Evolutionary conservation across 2,113 vertebrate species (phyloP).

Genomic region (Strix uralensis): DNA sequence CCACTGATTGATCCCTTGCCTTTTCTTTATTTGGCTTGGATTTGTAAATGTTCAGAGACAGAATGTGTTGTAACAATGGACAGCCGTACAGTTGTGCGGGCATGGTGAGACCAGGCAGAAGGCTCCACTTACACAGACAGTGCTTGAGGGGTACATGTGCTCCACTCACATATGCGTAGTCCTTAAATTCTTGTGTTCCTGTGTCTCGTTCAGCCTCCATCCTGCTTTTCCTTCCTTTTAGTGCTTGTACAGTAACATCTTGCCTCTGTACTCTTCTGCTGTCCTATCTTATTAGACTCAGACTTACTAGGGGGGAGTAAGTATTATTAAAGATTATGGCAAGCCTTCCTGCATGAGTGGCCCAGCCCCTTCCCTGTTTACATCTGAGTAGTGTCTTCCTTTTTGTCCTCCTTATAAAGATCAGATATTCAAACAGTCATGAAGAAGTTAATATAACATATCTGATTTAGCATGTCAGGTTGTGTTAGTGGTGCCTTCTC

Average conservation of each 20-base stretch:
- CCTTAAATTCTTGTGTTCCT: background rate
- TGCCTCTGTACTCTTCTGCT: background rate
- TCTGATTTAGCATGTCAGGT: background rate
- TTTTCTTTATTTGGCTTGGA: background rate
- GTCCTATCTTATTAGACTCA: background rate
- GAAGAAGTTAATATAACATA: background rate
- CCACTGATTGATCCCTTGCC: background rate
- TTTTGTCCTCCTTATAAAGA: background rate
- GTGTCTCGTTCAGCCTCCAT: background rate
- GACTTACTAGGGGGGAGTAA: background rate
- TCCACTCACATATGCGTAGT: accelerated
- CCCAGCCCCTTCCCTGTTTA: background rate
- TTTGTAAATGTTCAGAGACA: background rate
- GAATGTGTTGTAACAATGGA: background rate
- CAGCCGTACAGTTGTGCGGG: accelerated
- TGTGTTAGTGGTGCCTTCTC: background rate
- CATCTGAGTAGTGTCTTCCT: background rate
- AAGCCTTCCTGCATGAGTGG: background rate
- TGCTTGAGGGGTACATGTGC: accelerated
- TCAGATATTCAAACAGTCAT: background rate
- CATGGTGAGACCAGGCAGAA: no score
- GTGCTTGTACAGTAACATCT: background rate
- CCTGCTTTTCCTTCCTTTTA: background rate
- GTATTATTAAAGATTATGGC: background rate
- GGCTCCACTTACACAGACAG: background rate